Evolutionary conservation across 1,140 invertebrate species (phyloP), one percentile per base, ranked within the genome.

Genomic region (Bombus terrestris): DNA sequence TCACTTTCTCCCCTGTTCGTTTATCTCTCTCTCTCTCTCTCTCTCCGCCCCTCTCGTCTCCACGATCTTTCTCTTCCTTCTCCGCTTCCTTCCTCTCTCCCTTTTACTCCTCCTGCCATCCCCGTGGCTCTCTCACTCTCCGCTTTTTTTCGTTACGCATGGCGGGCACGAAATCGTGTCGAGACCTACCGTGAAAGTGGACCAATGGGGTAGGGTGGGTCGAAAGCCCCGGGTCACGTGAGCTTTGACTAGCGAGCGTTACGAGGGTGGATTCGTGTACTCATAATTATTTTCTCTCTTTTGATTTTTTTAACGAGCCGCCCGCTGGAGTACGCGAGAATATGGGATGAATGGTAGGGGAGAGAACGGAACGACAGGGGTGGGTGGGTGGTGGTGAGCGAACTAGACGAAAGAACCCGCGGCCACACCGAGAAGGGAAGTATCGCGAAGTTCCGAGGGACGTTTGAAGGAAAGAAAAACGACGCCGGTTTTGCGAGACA

Each of bases 241-340:
- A 90, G 86, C 89, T 90, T 90, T 90, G 89, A 89, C 89, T 91
- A 91, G 86, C 76, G 89, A 91, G 78, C 89, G 86, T 90, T 90
- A 91, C 85, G 81, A 83, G 83, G 83, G 76, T 90, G 71, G 86
- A 88, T 86, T 90, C 79, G 80, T 90, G 82, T 86, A 76, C 86
- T 85, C 84, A 64, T 90, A 89, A 91, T 90, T 90, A 91, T 85
- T 89, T 91, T 90, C 64, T 86, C 84, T 87, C 66, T 86, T 88
- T 88, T 86, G 64, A 86, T 90, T 90, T 89, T 90, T 90, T 89
- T 87, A 86, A 88, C 77, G 86, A 88, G 86, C 80, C 71, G 68
- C 74, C 83, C 37, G 64, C 66, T 66, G 53, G 71, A 85, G 71
- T 32, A 72, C 75, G 77, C 71, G 62, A 41, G 71, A 83, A 35